These are phyloP conservation scores for Papilio protenor DNA, from an alignment of 2,888 invertebrate genomes.

Conservation along the genomic window DNA sequence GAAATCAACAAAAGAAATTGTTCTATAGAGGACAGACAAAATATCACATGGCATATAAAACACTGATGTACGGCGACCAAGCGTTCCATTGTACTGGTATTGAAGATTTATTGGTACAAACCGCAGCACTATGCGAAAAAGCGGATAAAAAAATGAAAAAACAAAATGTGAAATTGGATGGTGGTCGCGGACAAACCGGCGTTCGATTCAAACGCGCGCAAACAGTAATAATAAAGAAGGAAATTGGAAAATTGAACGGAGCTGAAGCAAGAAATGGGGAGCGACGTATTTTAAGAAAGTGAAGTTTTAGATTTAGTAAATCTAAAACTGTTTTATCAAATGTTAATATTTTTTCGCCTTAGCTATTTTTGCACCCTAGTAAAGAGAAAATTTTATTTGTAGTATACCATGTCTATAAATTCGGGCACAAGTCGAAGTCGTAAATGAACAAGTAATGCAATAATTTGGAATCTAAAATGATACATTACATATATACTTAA, in stretches of 20 bases:
- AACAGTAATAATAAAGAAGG: slow-evolving; percentile 63
- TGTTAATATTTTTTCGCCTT: background rate
- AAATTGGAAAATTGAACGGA: slow-evolving; percentile 58
- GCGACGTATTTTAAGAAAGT: slow-evolving; percentile 5
- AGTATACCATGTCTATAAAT: too few relatives aligned
- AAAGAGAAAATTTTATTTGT: too few relatives aligned
- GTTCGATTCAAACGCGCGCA: slow-evolving; percentile 56
- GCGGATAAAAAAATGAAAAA: slow-evolving; percentile 63
- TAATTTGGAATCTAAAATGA: too few relatives aligned
- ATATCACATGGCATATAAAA: slow-evolving; percentile 57
- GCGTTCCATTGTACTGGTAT: slow-evolving; percentile 55
- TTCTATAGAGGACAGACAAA: slow-evolving; percentile 46
- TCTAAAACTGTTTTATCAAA: too few relatives aligned
- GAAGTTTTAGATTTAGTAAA: background rate
- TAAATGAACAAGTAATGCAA: background rate
- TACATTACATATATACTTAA: too few relatives aligned
- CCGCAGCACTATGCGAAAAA: slow-evolving; percentile 61
- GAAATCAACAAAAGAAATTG: slow-evolving; percentile 30
- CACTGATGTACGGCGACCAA: slow-evolving; percentile 57
- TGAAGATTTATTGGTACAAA: slow-evolving; percentile 66
- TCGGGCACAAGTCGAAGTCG: too few relatives aligned
- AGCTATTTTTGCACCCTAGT: too few relatives aligned
- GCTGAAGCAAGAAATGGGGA: slow-evolving; percentile 18
- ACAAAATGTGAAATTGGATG: slow-evolving; percentile 58
- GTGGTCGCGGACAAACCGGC: slow-evolving; percentile 56